Conservation (phyloP, 2,888 invertebrate genomes). For the Rhamnusium bicolor region DNA sequence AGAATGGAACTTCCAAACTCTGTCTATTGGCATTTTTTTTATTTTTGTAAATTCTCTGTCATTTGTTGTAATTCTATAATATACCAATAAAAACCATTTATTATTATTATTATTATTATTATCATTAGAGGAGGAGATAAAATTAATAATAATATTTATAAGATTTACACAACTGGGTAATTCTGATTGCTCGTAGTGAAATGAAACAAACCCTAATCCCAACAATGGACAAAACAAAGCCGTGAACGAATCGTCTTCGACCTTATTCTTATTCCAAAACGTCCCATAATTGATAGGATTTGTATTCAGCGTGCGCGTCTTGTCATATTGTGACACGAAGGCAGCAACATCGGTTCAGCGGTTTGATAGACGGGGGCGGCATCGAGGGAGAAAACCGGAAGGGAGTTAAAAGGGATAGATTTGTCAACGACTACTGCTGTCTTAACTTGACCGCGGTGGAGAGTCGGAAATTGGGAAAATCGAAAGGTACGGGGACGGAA, state of each 20-base stretch:
- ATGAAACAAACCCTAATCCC: not conserved
- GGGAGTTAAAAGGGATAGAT: constrained; percentile 66
- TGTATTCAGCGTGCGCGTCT: constrained; percentile 59
- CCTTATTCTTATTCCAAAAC: constrained; percentile 16
- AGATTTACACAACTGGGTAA: not conserved
- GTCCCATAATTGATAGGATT: constrained; percentile 49
- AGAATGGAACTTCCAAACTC: too few species aligned
- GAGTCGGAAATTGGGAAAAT: constrained; percentile 54
- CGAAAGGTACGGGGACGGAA: constrained; percentile 18
- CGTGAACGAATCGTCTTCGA: constrained; percentile 12
- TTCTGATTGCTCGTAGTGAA: not conserved
- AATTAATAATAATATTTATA: too few species aligned
- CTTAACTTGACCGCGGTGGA: constrained; percentile 61
- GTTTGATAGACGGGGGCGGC: constrained; percentile 44
- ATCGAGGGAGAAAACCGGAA: constrained; percentile 49
- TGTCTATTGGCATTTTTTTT: too few species aligned
- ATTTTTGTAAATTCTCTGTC: too few species aligned
- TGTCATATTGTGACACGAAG: constrained; percentile 59
- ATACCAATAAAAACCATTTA: too few species aligned
- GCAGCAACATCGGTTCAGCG: constrained; percentile 54
- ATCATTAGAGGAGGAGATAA: too few species aligned
- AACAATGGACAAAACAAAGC: not conserved
- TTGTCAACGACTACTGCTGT: constrained; percentile 66
- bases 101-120: too few species aligned
- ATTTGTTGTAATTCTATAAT: too few species aligned